Evolutionary conservation across 2,797 vertebrate genomes (phyloP).

Genomic region (Rallus crepitans): DNA sequence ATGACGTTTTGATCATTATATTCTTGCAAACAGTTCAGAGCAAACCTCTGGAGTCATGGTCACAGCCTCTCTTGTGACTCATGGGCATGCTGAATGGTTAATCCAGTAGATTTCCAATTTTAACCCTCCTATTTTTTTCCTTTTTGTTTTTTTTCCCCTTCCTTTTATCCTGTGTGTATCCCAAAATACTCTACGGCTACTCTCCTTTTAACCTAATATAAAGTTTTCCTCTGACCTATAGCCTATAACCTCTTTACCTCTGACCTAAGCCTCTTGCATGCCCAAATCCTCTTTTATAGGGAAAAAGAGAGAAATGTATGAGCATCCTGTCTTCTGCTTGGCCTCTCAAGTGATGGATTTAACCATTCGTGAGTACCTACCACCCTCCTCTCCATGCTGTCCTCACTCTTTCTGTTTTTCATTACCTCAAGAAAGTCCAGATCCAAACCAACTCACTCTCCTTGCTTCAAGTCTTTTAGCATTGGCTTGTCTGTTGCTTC

Average conservation of each 20-base stretch:
- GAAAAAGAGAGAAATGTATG: slow-evolving; percentile 99
- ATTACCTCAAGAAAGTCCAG: slow-evolving; percentile 85
- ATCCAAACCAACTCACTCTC: slow-evolving; percentile 85
- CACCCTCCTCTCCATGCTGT: slow-evolving; percentile 87
- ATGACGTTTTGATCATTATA: slow-evolving; percentile 87
- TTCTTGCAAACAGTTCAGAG: slow-evolving; percentile 81
- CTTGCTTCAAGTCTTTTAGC: slow-evolving; percentile 85
- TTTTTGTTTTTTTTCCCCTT: neutral
- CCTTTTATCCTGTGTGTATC: slow-evolving; percentile 80
- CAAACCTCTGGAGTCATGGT: slow-evolving; percentile 83
- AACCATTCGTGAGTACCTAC: slow-evolving; percentile 99
- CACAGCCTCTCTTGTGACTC: slow-evolving; percentile 84
- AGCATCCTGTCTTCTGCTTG: slow-evolving; percentile 99
- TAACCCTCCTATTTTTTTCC: slow-evolving; percentile 62
- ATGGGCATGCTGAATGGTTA: slow-evolving; percentile 90
- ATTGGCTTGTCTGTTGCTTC: slow-evolving; percentile 88
- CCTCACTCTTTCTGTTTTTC: slow-evolving; percentile 83
- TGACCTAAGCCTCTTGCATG: slow-evolving; percentile 99
- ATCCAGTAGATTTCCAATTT: slow-evolving; percentile 84
- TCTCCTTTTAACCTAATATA: slow-evolving; percentile 86
- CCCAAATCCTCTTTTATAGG: slow-evolving; percentile 99
- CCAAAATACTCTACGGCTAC: slow-evolving; percentile 84
- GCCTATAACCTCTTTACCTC: slow-evolving; percentile 89
- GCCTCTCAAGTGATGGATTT: slow-evolving; percentile 99
- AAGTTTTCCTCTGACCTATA: slow-evolving; percentile 90